Percentiles rank a stretch among this genome's conserved stretches.
Evolutionary conservation across 1,140 invertebrate genomes (phyloP).

Genomic region (Caenorhabditis brenneri): DNA sequence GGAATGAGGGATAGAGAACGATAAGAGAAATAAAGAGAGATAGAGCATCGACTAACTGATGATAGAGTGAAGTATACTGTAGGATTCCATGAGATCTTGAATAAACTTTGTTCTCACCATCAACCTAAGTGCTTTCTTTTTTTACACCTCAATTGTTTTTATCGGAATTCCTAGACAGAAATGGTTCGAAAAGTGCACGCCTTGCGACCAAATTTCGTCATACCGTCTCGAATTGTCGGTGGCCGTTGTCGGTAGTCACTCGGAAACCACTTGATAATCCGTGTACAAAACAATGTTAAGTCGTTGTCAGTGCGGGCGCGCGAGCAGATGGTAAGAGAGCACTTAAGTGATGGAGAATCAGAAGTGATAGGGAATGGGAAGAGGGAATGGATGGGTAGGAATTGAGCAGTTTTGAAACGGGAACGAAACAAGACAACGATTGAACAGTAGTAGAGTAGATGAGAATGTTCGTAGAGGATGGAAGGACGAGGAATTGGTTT

Average conservation of each 20-base stretch:
- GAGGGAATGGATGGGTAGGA: neutral
- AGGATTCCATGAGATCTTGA: neutral
- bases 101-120: neutral
- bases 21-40: neutral
- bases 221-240: neutral
- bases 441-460: neutral
- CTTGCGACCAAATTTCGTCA: neutral
- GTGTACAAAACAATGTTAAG: conserved; percentile 37
- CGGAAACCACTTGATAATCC: conserved; percentile 38
- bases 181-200: conserved; percentile 13
- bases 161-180: neutral
- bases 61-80: neutral
- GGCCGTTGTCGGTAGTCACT: neutral
- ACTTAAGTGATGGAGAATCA: neutral
- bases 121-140: neutral
- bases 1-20: neutral
- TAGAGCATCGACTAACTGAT: neutral
- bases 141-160: neutral
- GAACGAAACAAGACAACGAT: neutral
- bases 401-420: conserved; percentile 19
- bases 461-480: neutral
- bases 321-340: neutral
- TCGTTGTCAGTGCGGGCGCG: neutral
- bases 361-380: neutral
- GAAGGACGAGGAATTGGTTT: neutral